Evolutionary conservation across 2,888 invertebrate genomes (phyloP).

Genomic region (Sphecodes monilicornis): DNA sequence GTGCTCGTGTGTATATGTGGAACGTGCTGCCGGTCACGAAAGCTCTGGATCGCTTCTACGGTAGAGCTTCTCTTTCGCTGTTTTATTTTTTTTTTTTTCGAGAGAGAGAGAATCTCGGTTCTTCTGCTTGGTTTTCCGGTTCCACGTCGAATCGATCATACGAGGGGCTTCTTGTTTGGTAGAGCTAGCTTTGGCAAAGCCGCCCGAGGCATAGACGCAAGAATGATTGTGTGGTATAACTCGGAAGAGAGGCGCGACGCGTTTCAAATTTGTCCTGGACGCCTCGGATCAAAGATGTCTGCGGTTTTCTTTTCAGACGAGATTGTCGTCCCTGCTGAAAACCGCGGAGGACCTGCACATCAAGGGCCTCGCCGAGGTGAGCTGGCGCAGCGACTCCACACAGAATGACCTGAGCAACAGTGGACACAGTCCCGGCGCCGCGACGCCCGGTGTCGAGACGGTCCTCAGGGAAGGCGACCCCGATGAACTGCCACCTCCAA

Average conservation of each 20-base stretch:
- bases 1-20: neutral
- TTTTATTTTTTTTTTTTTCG: neutral
- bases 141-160: neutral
- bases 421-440: slow-evolving; percentile 80
- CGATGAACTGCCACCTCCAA: slow-evolving; percentile 84
- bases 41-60: neutral
- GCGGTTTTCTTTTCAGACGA: slow-evolving; percentile 88
- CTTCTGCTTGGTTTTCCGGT: slow-evolving; percentile 1
- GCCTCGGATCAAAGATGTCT: slow-evolving; percentile 36
- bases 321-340: slow-evolving; percentile 93
- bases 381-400: slow-evolving; percentile 88
- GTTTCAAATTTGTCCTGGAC: neutral
- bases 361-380: slow-evolving; percentile 95
- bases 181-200: neutral
- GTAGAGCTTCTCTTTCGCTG: neutral
- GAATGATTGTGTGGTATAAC: too few relatives aligned
- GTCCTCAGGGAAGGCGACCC: slow-evolving; percentile 80
- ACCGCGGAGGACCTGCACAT: slow-evolving; percentile 96
- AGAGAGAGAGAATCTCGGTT: neutral
- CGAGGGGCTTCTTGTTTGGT: neutral
- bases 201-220: neutral
- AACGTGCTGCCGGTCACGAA: slow-evolving; percentile 11
- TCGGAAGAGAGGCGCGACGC: neutral
- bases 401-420: slow-evolving; percentile 80
- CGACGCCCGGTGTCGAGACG: slow-evolving; percentile 81